Percentiles rank a stretch among this genome's conserved stretches.
Conservation (phyloP, 2,113 vertebrate species). For the Calcarius ornatus region DNA sequence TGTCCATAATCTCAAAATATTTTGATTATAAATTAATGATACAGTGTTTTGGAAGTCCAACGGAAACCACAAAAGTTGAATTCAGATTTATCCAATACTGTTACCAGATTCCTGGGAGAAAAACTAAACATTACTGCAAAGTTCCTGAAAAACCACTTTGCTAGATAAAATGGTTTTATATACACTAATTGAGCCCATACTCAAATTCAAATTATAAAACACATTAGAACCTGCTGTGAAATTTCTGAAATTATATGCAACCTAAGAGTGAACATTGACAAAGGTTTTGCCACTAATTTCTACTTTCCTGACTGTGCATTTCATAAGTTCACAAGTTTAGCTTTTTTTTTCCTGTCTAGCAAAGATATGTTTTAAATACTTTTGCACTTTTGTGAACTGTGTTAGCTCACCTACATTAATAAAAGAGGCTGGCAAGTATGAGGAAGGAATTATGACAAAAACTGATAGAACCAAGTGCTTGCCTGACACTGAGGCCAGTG, state of each 20-base stretch:
- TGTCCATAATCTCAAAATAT: not conserved
- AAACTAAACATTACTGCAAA: not conserved
- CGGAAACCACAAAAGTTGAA: not conserved
- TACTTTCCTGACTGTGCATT: not conserved
- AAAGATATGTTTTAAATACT: not conserved
- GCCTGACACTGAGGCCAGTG: not conserved
- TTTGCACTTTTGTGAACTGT: not conserved
- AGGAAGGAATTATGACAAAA: not conserved
- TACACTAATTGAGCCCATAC: not conserved
- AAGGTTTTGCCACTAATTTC: not conserved
- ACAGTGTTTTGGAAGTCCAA: not conserved
- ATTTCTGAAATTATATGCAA: not conserved
- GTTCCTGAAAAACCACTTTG: not conserved
- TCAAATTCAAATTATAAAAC: not conserved
- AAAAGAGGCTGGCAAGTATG: not conserved
- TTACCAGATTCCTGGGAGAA: not conserved
- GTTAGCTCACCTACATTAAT: not conserved
- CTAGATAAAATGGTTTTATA: not conserved
- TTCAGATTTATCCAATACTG: not conserved
- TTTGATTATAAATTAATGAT: not conserved
- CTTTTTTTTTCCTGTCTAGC: not conserved
- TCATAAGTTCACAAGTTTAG: not conserved
- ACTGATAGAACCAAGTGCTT: not conserved
- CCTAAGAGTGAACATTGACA: not conserved
- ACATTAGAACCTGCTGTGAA: not conserved